Percentiles rank a stretch among this genome's conserved stretches.
Conservation (phyloP, 2,113 vertebrate species). For the Xenus cinereus region DNA sequence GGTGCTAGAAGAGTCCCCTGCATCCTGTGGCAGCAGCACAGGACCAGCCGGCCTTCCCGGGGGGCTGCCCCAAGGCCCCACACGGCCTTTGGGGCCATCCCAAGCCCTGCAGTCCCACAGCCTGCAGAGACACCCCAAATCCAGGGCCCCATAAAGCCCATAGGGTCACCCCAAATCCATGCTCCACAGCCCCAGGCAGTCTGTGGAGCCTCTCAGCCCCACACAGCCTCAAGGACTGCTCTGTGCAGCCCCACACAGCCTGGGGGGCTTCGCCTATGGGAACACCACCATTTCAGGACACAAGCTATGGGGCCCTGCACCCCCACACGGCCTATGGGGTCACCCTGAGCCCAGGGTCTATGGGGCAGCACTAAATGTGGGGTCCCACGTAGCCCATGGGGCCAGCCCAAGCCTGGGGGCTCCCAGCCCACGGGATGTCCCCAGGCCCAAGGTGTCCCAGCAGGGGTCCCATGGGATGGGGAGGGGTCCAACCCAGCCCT, state of each 20-base stretch:
- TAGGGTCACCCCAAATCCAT: neutral
- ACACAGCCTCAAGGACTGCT: neutral
- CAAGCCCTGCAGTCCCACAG: neutral
- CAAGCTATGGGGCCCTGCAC: too few species aligned
- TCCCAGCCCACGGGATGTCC: neutral
- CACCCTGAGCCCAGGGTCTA: neutral
- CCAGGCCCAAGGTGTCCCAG: neutral
- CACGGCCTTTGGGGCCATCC: neutral
- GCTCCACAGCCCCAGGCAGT: neutral
- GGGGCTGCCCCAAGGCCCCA: neutral
- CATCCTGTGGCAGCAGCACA: neutral
- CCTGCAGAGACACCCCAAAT: neutral
- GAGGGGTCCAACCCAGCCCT: neutral
- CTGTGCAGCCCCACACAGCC: neutral
- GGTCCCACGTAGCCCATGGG: too few species aligned
- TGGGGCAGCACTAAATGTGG: neutral
- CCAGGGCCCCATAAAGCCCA: neutral
- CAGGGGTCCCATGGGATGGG: too few species aligned
- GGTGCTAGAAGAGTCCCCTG: neutral
- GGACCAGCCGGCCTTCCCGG: neutral
- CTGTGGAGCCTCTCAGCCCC: neutral
- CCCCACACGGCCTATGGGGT: neutral
- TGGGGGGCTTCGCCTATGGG: neutral
- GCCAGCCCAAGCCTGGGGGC: neutral
- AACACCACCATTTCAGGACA: neutral